Conservation (phyloP, 2,888 invertebrate genomes). For the Agrotis exclamationis region DNA sequence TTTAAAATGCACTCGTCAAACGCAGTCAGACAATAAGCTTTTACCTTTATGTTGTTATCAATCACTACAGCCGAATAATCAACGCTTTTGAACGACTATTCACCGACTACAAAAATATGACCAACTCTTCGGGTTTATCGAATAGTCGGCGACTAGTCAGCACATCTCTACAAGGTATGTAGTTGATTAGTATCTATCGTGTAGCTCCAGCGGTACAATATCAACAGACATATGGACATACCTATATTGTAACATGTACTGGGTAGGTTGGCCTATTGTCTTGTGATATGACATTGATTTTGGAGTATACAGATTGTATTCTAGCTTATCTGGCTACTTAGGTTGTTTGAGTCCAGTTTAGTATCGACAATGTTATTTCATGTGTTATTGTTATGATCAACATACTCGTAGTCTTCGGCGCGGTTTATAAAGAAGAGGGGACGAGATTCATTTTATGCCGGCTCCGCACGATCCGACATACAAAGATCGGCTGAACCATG, state of each 20-base stretch:
- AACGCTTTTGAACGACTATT: no score
- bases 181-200: neutral
- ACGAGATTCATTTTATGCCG: no score
- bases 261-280: neutral
- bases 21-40: no score
- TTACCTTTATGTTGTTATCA: no score
- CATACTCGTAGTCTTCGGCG: neutral
- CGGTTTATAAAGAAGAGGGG: no score
- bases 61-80: no score
- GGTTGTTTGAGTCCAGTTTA: neutral
- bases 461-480: no score
- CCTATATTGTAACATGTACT: conserved; percentile 5
- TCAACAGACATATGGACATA: neutral
- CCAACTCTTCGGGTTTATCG: no score
- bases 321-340: neutral
- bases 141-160: no score
- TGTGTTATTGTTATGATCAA: neutral
- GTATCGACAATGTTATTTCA: neutral
- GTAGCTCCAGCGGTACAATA: neutral
- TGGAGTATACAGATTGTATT: neutral
- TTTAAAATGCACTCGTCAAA: no score
- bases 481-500: no score
- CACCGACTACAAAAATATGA: no score
- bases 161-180: neutral
- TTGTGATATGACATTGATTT: conserved; percentile 10